Base-by-base conservation (phyloP, 2,113 vertebrate species). In the Epinephelus moara region DNA sequence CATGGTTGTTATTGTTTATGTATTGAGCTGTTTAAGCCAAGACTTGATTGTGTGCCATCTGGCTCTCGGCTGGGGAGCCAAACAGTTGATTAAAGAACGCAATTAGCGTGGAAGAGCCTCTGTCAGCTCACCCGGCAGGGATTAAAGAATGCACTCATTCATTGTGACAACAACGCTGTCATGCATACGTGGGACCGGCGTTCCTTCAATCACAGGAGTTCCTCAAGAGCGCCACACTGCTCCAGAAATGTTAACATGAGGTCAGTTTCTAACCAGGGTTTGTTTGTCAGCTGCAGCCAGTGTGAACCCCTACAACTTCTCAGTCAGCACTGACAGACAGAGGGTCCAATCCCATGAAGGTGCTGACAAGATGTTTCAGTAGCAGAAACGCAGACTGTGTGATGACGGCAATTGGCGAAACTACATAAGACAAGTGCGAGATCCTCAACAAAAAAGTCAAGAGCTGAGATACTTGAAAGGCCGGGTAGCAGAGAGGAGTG, bases 81-180 rank as follows among this genome's bases (percentile, higher is more conserved):
- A 84, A 79, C 60, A 79, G 70, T 85, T 87, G 66, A 82, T 87
- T 72, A 84, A 87, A 82, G 78, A 52, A 82, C 50, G 18, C 64
- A 72, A 79, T 86, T 81, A 86, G 70, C 30, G 21, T 68, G 61
- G 79, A 87, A 69, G 52, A 33, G 67, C 82, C 73, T 89, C 75
- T 68, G 82, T 84, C 77, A 72, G 73, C 53, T 84, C 73, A 30
- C 23, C 57, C 81, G 14, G 71, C 52, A 69, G 85, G 40, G 71
- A 74, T 81, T 71, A 73, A 68, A 84, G 84, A 79, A 68, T 66
- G 66, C 0, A 2, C 60, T 86, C 60, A 66, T 78, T 84, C 50
- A 52, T 4, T 49, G 52, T 66, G 57, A 78, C 80, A 66, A 40
- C 50, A 55, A 45, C 23, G 27, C 55, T 56, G 78, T 68, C 67